Evolutionary conservation across 1,140 invertebrate genomes (phyloP).

Genomic region (Aphelenchoides fujianensis): DNA sequence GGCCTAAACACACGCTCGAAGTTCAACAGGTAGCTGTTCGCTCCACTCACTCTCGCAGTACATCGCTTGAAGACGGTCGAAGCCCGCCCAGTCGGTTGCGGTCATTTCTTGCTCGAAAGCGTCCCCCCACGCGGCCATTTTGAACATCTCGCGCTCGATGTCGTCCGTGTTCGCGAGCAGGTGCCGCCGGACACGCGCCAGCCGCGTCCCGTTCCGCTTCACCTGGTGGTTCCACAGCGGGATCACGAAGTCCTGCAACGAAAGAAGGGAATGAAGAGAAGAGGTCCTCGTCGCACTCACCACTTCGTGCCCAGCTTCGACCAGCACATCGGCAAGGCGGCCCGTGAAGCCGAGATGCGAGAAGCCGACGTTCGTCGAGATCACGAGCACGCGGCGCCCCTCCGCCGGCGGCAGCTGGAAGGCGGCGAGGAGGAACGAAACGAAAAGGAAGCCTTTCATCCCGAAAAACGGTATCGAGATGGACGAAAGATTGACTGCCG

Average conservation of each 20-base stretch:
- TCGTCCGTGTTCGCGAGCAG: not conserved
- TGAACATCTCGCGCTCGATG: not conserved
- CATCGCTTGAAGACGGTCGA: not conserved
- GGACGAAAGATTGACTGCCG: too few relatives aligned
- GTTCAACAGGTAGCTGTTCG: not conserved
- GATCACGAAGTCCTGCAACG: not conserved
- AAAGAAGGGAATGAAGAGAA: not conserved
- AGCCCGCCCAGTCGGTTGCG: not conserved
- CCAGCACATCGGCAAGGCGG: conserved; percentile 18
- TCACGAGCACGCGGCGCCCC: too few relatives aligned
- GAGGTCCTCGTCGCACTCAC: too few relatives aligned
- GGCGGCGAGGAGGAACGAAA: too few relatives aligned
- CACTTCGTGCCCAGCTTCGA: conserved; percentile 21
- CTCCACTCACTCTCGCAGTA: not conserved
- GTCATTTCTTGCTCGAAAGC: not conserved
- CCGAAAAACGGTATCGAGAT: too few relatives aligned
- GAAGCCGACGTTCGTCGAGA: conserved; percentile 1
- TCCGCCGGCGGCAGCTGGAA: too few relatives aligned
- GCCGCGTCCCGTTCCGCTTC: not conserved
- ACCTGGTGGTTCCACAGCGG: not conserved
- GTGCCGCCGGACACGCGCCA: not conserved
- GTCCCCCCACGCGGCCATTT: not conserved
- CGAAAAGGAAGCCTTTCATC: too few relatives aligned
- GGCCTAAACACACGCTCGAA: not conserved
- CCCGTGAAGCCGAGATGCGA: conserved; percentile 14